Conservation (phyloP, 2,888 invertebrate genomes). For the Apodemia arnacis region DNA sequence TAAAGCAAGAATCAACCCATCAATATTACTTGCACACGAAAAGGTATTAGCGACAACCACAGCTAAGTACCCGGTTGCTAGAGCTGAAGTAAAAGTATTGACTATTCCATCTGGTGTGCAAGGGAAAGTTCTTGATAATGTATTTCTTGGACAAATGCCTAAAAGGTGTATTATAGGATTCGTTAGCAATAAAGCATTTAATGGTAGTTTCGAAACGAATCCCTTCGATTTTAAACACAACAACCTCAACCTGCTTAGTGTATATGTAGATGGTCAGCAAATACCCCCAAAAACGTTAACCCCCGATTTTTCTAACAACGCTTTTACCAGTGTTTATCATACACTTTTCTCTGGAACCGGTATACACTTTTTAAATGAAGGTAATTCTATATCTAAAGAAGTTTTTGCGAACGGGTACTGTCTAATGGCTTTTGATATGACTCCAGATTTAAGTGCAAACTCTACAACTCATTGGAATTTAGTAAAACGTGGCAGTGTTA, state of each 20-base stretch:
- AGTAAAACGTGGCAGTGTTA: constrained; percentile 8
- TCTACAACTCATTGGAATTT: background rate
- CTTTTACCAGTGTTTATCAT: constrained; percentile 56
- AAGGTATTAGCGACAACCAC: constrained; percentile 22
- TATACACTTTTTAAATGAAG: constrained; percentile 79
- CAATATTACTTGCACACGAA: constrained; percentile 23
- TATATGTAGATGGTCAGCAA: constrained; percentile 73
- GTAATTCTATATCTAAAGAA: constrained; percentile 79
- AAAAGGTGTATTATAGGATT: constrained; percentile 75
- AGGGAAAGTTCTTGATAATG: constrained; percentile 60
- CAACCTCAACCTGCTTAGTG: constrained; percentile 66
- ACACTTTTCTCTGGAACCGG: constrained; percentile 79
- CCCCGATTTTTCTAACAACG: constrained; percentile 46
- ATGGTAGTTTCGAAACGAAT: constrained; percentile 74
- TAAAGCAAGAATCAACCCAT: constrained; percentile 1
- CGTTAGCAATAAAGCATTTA: constrained; percentile 67
- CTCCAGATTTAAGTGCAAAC: background rate
- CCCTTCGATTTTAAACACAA: constrained; percentile 80
- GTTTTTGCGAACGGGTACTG: constrained; percentile 74
- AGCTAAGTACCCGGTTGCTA: constrained; percentile 11
- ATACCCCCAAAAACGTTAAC: constrained; percentile 35
- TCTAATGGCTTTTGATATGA: constrained; percentile 21
- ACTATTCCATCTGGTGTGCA: constrained; percentile 23
- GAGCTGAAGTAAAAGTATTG: constrained; percentile 23
- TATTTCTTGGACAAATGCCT: constrained; percentile 74